These are phyloP conservation scores for Hypercompe scribonia DNA, from an alignment of 2,888 invertebrate species.

Conservation along the genomic window DNA sequence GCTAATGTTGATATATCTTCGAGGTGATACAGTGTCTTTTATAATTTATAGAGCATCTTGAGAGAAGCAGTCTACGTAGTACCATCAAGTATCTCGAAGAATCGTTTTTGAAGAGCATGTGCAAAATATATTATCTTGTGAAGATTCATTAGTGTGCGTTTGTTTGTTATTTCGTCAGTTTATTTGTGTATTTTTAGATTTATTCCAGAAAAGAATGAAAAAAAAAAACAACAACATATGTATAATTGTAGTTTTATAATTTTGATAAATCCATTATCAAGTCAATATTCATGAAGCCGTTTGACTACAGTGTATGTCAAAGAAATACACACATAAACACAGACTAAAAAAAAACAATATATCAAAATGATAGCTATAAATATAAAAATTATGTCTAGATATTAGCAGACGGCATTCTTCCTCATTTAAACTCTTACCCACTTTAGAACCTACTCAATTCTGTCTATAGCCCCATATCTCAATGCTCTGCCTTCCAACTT, in stretches of 20 bases:
- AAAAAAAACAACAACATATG: no score
- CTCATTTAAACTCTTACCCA: background rate
- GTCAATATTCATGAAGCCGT: no score
- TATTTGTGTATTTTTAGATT: background rate
- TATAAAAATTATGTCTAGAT: background rate
- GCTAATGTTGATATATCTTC: background rate
- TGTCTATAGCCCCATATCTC: constrained; percentile 28
- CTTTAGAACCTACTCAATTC: constrained; percentile 20
- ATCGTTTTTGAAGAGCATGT: background rate
- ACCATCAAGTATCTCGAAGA: background rate
- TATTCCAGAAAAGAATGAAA: background rate
- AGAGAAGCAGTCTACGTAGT: background rate
- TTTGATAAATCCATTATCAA: no score
- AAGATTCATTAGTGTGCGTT: background rate
- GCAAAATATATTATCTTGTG: background rate
- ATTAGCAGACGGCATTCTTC: background rate
- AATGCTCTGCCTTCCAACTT: constrained; percentile 25
- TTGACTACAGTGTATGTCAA: no score
- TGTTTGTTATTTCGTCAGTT: background rate
- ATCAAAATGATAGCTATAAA: no score
- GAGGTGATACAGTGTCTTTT: background rate
- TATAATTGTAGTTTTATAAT: no score
- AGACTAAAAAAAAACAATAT: no score
- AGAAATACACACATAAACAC: no score
- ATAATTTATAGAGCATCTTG: background rate